Conservation (phyloP, 2,113 vertebrate species). For the Ictidomys tridecemlineatus region DNA sequence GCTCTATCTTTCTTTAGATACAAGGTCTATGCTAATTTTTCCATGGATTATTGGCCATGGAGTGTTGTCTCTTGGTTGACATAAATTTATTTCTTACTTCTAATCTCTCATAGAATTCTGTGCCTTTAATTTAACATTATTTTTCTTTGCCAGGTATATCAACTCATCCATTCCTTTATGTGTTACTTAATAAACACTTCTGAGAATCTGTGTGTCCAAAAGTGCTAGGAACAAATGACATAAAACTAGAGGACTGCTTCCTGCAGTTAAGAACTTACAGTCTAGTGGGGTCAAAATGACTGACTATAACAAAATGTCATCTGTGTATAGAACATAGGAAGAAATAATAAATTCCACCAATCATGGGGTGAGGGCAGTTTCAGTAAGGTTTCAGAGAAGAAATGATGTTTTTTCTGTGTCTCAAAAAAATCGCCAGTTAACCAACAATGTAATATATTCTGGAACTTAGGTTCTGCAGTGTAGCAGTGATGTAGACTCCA, state of each 20-base stretch:
- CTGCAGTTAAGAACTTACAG: neutral
- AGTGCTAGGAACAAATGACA: neutral
- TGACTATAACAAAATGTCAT: neutral
- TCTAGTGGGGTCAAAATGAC: neutral
- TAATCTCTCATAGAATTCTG: neutral
- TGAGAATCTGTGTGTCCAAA: neutral
- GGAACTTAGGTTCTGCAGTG: neutral
- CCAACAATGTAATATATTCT: neutral
- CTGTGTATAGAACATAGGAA: neutral
- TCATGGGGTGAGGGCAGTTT: neutral
- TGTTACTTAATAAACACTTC: neutral
- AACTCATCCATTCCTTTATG: too few relatives aligned
- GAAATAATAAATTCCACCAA: neutral
- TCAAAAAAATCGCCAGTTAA: neutral
- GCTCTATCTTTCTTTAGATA: neutral
- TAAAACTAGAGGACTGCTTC: neutral
- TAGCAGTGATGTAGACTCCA: accelerated
- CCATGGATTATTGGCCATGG: neutral
- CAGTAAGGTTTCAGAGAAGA: neutral
- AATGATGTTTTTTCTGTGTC: too few relatives aligned
- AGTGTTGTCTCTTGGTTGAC: neutral
- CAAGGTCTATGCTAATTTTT: neutral
- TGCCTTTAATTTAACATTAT: neutral
- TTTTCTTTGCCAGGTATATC: neutral
- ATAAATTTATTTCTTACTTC: neutral